phyloP scores from a whole-genome alignment of 2,113 vertebrate genomes.

The Toxostoma redivivum region DNA sequence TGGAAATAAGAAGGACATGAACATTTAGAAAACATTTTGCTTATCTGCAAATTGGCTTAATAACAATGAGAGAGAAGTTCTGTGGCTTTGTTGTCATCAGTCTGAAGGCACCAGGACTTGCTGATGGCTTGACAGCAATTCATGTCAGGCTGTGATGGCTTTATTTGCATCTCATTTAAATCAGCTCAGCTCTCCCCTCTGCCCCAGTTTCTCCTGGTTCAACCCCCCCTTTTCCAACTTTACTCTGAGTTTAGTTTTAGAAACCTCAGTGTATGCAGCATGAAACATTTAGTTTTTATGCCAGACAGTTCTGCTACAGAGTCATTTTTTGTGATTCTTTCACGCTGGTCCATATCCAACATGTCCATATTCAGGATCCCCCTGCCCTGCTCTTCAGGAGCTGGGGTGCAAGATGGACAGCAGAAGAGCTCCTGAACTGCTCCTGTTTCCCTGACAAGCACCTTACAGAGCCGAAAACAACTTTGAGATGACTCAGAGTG shows the following conservation, averaged over 20 bases:
- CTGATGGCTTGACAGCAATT: background rate
- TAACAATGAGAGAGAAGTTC: background rate
- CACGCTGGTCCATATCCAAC: accelerated
- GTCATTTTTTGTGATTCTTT: background rate
- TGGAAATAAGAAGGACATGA: background rate
- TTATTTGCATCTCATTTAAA: background rate
- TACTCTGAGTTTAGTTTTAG: background rate
- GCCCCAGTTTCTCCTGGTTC: background rate
- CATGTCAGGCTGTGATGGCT: background rate
- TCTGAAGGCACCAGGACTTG: background rate
- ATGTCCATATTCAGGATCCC: background rate
- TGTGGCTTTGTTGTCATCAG: background rate
- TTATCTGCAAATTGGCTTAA: background rate
- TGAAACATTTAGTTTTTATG: accelerated
- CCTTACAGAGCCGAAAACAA: background rate
- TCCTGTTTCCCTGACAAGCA: background rate
- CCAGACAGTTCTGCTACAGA: background rate
- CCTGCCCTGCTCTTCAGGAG: background rate
- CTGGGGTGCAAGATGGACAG: background rate
- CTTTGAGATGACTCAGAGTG: background rate
- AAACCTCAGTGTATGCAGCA: background rate
- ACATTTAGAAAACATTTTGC: background rate
- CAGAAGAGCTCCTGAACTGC: background rate
- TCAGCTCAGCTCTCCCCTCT: background rate
- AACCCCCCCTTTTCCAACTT: background rate